These are phyloP conservation scores for Pristionchus mayeri DNA, from an alignment of 2,888 invertebrate species.

Conservation along the genomic window DNA sequence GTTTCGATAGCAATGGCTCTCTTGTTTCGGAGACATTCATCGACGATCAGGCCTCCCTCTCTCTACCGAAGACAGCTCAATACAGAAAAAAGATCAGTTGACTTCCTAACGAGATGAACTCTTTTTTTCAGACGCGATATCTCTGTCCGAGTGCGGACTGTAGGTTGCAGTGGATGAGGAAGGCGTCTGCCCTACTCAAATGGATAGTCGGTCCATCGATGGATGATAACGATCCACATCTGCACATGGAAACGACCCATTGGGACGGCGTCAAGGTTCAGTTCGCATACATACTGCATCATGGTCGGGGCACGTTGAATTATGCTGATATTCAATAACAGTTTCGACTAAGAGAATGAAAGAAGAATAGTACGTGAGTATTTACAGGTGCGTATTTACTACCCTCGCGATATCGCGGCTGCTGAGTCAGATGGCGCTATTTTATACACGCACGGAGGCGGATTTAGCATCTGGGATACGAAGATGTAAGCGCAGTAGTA, in stretches of 20 bases:
- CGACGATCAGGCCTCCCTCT: too few species aligned
- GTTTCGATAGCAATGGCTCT: too few species aligned
- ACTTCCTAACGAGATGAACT: too few species aligned
- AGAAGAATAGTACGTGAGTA: neutral
- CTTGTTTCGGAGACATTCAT: too few species aligned
- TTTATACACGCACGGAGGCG: constrained; percentile 72
- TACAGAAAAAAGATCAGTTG: too few species aligned
- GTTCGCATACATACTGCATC: constrained; percentile 40
- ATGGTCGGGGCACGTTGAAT: too few species aligned
- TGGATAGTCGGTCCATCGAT: constrained; percentile 46
- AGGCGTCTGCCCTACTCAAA: constrained; percentile 54
- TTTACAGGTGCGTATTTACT: constrained; percentile 62
- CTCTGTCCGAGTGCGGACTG: constrained; percentile 47
- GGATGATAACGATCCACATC: constrained; percentile 37
- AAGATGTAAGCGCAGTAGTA: constrained; percentile 52
- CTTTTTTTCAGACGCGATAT: too few species aligned
- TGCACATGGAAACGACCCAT: constrained; percentile 48
- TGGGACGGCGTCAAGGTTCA: constrained; percentile 54
- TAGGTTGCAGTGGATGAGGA: constrained; percentile 63
- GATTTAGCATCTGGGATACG: constrained; percentile 66
- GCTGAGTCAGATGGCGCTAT: constrained; percentile 62
- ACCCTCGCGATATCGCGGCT: constrained; percentile 55
- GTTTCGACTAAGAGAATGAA: neutral
- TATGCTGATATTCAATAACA: too few species aligned
- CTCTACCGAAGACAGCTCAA: too few species aligned